phyloP scores from a whole-genome alignment of 1,140 invertebrate genomes.

The Heliconius eleuchia region DNA sequence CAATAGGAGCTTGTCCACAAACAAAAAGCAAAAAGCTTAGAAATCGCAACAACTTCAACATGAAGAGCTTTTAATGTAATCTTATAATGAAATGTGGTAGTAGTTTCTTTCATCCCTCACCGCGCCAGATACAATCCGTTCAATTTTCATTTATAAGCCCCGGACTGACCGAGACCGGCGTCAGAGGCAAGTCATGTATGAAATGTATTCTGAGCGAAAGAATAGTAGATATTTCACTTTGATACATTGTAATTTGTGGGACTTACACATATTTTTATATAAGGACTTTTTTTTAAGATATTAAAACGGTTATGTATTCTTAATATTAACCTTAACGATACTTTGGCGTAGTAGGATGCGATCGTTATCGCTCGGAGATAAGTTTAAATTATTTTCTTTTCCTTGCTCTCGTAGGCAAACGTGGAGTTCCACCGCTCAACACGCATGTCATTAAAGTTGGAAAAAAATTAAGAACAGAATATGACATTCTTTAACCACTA shows the following conservation, averaged over 20 bases:
- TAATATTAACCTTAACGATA: too few relatives aligned
- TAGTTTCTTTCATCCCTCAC: conserved; percentile 12
- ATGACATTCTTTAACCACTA: too few relatives aligned
- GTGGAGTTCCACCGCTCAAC: too few relatives aligned
- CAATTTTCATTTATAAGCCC: conserved; percentile 10
- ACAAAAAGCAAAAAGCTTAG: neutral
- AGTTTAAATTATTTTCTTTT: too few relatives aligned
- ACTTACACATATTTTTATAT: neutral
- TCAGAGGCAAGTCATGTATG: neutral
- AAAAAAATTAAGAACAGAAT: too few relatives aligned
- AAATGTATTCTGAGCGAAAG: neutral
- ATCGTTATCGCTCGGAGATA: too few relatives aligned
- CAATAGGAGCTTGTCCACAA: neutral
- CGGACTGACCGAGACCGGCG: neutral
- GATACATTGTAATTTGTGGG: neutral
- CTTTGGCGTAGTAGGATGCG: too few relatives aligned
- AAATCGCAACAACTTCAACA: neutral
- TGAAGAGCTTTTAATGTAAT: neutral
- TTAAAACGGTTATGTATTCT: too few relatives aligned
- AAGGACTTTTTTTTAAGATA: neutral
- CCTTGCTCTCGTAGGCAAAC: too few relatives aligned
- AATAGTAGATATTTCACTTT: neutral
- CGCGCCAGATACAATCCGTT: conserved; percentile 2
- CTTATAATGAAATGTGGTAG: conserved; percentile 6
- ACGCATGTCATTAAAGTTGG: too few relatives aligned